phyloP scores from a whole-genome alignment of 2,797 vertebrate genomes.

The Agapornis canus region DNA sequence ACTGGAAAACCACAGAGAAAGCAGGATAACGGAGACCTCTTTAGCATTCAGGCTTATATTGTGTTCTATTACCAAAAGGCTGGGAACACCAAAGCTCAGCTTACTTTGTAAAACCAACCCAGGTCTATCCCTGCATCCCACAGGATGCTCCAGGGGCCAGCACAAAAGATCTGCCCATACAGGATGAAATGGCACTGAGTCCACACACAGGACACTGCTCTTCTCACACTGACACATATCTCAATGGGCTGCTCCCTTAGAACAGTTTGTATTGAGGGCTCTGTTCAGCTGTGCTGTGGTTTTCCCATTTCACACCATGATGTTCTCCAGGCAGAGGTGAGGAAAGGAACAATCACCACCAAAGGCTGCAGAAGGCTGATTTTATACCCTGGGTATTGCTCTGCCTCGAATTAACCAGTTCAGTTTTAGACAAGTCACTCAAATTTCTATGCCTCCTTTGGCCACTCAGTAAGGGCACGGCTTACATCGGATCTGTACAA shows the following conservation, averaged over 20 bases:
- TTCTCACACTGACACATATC: background rate
- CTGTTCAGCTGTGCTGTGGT: background rate
- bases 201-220: background rate
- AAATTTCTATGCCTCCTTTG: background rate
- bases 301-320: background rate
- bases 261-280: background rate
- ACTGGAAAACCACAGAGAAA: background rate
- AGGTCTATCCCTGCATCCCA: fast-evolving
- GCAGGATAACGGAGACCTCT: background rate
- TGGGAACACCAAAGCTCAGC: background rate
- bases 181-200: background rate
- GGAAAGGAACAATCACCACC: background rate
- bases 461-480: background rate
- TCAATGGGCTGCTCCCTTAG: background rate
- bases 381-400: background rate
- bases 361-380: background rate
- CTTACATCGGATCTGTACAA: background rate
- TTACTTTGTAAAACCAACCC: background rate
- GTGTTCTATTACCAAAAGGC: background rate
- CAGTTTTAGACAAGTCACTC: background rate
- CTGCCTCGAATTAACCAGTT: background rate
- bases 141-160: background rate
- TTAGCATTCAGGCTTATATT: background rate
- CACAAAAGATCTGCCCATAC: fast-evolving
- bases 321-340: background rate